Conservation (phyloP, 2,888 invertebrate genomes). For the Gymnocheta viridis region DNA sequence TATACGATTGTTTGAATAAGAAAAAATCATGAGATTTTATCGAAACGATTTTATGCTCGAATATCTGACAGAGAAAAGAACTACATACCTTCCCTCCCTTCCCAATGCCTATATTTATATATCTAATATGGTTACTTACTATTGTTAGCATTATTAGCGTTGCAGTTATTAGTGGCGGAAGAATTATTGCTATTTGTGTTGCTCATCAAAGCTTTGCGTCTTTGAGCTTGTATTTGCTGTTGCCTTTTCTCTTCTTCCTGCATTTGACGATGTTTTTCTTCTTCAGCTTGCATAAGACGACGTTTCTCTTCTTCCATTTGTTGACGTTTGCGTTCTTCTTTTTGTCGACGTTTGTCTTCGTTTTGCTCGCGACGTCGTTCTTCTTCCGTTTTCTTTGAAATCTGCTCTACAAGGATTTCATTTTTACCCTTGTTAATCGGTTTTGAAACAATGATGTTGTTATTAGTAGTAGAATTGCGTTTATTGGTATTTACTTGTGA, state of each 20-base stretch:
- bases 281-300: conserved; percentile 75
- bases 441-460: conserved; percentile 38
- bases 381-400: conserved; percentile 73
- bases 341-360: conserved; percentile 78
- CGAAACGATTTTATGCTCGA: too few relatives aligned
- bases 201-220: conserved; percentile 78
- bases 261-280: conserved; percentile 79
- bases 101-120: too few relatives aligned
- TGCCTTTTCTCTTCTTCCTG: conserved; percentile 80
- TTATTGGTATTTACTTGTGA: background rate
- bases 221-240: conserved; percentile 80
- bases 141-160: conserved; percentile 6
- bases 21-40: too few relatives aligned
- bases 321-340: conserved; percentile 80
- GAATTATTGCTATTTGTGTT: conserved; percentile 57
- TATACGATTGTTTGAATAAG: too few relatives aligned
- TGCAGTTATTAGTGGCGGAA: conserved; percentile 26
- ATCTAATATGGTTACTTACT: conserved; percentile 11
- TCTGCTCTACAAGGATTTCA: conserved; percentile 52
- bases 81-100: too few relatives aligned
- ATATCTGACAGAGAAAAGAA: too few relatives aligned
- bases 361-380: conserved; percentile 77
- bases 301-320: conserved; percentile 80
- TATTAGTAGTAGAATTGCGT: conserved; percentile 49
- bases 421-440: conserved; percentile 54